phyloP scores from a whole-genome alignment of 2,797 vertebrate genomes.

The Microcaecilia unicolor region DNA sequence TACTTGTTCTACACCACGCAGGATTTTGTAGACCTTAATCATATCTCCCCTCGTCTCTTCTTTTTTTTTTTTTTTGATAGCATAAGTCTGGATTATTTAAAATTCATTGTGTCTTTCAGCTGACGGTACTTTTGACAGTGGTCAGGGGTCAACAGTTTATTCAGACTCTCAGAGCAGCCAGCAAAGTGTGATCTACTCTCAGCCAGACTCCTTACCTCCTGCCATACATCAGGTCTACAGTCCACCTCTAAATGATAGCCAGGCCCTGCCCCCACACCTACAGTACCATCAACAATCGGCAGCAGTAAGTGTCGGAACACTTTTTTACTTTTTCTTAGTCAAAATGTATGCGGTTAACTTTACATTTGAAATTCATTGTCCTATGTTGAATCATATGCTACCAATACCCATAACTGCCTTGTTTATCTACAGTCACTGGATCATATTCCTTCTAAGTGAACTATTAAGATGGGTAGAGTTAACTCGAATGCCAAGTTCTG shows the following conservation, averaged over 20 bases:
- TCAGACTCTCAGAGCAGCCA: conserved; percentile 92
- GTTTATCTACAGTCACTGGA: too few relatives aligned
- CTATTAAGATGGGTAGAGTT: neutral
- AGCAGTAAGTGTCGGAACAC: conserved; percentile 43
- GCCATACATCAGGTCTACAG: conserved; percentile 75
- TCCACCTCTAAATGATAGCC: conserved; percentile 61
- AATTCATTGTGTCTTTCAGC: conserved; percentile 61
- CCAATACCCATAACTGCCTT: too few relatives aligned
- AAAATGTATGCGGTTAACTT: too few relatives aligned
- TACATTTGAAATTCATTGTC: too few relatives aligned
- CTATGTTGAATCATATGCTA: too few relatives aligned
- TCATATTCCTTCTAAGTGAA: neutral
- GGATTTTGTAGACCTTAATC: too few relatives aligned
- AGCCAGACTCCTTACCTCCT: conserved; percentile 66
- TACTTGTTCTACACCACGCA: too few relatives aligned
- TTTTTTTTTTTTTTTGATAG: too few relatives aligned
- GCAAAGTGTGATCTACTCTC: conserved; percentile 81
- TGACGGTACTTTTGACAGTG: conserved; percentile 86
- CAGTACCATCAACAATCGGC: conserved; percentile 55
- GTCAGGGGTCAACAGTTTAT: conserved; percentile 87
- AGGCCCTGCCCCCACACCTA: conserved; percentile 41
- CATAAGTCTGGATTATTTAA: too few relatives aligned
- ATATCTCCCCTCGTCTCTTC: too few relatives aligned
- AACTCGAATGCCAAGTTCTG: conserved; percentile 1
- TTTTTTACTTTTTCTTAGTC: neutral